Base-by-base conservation (phyloP, 2,888 invertebrate genomes). In the Apamea epomidion region DNA sequence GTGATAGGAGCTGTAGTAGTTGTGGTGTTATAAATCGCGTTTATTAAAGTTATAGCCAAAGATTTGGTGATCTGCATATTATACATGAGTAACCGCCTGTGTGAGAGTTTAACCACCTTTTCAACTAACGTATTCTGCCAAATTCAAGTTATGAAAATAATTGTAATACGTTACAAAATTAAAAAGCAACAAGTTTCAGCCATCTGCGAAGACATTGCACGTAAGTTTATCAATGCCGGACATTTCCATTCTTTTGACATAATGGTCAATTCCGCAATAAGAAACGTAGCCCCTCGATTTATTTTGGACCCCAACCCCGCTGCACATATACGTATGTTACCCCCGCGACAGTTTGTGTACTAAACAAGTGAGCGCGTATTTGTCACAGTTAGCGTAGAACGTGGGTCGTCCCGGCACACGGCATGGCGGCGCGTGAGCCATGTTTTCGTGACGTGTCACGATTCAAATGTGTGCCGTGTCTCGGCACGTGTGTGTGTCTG, bases 311-410 rank as follows among this genome's bases (percentile, higher is more conserved):
- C 64, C 32, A 18, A 16, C 8, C 25, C 54, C 18, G 7, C 45
- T 71, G 69, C 69, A 82, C 45, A 70, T 76, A 75, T 74, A 64
- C 76, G 60, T 83, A 69, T 64, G 16, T 74, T 62, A 62, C 32
- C 8, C 58, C 8, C 51, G 32, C n/a, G 76, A 73, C 84, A 77
- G 64, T 60, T 67, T 77, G 64, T 54, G 76, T 76, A 76, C 71
- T 65, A 68, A 80, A 80, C 65, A 70, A 77, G 76, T 69, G 85
- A 65, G 54, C 64, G 51, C n/a, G 76, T 58, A 87, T 86, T 87
- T 86, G 82, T 86, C 88, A 74, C 81, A 71, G 85, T 78, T 72
- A 85, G 68, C 48, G 58, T 10, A 21, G 65, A 42, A 80, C 88
- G 88, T 82, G 77, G n/a, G 80, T 62, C 14, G 64, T 7, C n/a